Evolutionary conservation across 2,797 vertebrate species (phyloP), one percentile per base, ranked within the genome.

Genomic region (Argya squamiceps): DNA sequence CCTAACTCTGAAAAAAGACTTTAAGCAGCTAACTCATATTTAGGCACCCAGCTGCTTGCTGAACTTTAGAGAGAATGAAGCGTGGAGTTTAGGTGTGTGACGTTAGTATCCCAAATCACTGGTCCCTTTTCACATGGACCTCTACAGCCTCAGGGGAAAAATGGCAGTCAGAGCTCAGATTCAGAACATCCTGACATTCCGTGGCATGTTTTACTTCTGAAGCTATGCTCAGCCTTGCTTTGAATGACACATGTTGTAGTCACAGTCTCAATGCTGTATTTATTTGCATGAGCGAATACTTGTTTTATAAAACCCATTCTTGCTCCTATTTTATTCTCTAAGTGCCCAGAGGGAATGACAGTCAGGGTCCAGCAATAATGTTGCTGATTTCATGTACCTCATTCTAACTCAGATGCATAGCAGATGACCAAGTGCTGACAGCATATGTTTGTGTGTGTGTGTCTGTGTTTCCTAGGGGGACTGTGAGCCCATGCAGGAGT

Each of bases 201-300:
- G 0, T 50, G 70, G 34, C 74, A 52, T 11, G 18, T 67, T 93
- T 90, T 56, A 32, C 37, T 94, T 89, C 60, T 73, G 59, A 93
- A 78, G 44, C 10, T 52, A 15, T 69, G 65, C 34, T 20, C 52
- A 55, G 23, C 36, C 56, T 94, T 63, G 36, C 22, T 67, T 84
- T 53, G 60, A 95, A 79, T 0, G 0, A 84, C 16, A 17, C 63
- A 56, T 39, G 70, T 91, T 87, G 39, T 50, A 74, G 41, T 30
- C 71, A 80, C 34, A 53, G 32, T 70, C 68, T 89, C 91, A 91
- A 53, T 87, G 86, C 84, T 82, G 60, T 52, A 87, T 92, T 88
- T 92, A 84, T 84, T 84, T 97, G 68, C 88, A 85, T 84, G 70
- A 93, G 74, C 74, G 56, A 92, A 80, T 89, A 64, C 34, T 91